Evolutionary conservation across 2,113 vertebrate species (phyloP).

Genomic region (Notothenia rossii): DNA sequence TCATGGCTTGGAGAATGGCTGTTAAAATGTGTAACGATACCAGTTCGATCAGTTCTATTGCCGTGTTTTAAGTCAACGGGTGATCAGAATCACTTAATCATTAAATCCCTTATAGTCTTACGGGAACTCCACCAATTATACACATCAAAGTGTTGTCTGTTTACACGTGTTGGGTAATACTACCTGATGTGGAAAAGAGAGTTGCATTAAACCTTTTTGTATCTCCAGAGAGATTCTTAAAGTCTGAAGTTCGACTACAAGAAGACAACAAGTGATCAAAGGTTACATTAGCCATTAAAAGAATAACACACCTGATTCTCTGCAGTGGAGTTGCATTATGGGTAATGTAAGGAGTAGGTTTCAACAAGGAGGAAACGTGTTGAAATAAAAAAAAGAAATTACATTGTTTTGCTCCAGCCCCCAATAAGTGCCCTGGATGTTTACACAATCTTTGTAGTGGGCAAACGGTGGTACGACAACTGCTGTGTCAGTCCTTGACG

Average conservation of each 20-base stretch:
- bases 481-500: too few species aligned
- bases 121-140: background rate
- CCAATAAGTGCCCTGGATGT: too few species aligned
- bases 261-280: background rate
- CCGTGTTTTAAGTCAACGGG: background rate
- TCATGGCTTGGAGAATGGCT: background rate
- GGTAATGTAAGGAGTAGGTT: background rate
- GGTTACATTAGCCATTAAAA: background rate
- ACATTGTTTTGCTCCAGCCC: too few species aligned
- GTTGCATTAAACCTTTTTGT: background rate
- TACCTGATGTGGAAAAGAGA: background rate
- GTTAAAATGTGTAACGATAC: background rate
- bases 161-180: background rate
- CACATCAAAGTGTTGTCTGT: background rate
- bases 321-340: background rate
- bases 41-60: background rate
- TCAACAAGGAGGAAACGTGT: background rate
- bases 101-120: background rate
- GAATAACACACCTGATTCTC: background rate
- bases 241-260: background rate
- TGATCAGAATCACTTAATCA: background rate
- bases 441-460: too few species aligned
- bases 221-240: background rate
- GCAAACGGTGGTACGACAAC: too few species aligned
- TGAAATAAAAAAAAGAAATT: background rate